Base-by-base conservation (phyloP, 2,797 vertebrate genomes). In the Chelonia mydas region DNA sequence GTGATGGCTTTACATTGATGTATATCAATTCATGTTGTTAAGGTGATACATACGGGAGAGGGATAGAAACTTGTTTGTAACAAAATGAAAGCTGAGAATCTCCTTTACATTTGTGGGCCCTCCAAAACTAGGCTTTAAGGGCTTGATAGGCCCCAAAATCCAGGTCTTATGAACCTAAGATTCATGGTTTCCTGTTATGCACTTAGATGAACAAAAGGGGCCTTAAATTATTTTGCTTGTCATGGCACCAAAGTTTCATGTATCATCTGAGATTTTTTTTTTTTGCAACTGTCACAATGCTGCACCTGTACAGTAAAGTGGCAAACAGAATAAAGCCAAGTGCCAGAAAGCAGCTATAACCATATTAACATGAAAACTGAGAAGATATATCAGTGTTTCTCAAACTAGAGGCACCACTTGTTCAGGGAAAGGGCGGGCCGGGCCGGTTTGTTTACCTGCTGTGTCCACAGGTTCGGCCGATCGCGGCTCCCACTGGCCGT, bases 151-250 rank as follows among this genome's bases (percentile, higher is more conserved):
- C 84, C 72, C 94, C 54, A 87, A 94, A 93, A 96, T 87, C 86
- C 74, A 86, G 81, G 37, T 82, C 84, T 91, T 93, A 91, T 47
- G 92, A 95, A 84, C 83, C 19, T 23, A 76, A 11, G 25, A 31
- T 59, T 53, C 21, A 19, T 68, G 47, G 31, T 68, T 96, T 95
- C 90, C 90, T 96, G 59, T 80, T 95, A 86, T 3, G 50, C 47
- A 78, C 88, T 92, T 91, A 80, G 87, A 90, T 92, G 95, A 90
- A 59, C 72, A 79, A 27, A 25, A 41, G 87, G 81, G 91, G 88
- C 86, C 96, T 96, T 90, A 81, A 95, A 94, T 87, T 83, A 61
- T 90, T 96, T 96, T 96, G 25, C 84, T 88, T 92, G 93, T 92
- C 94, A 94, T 79, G 88, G 49, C 81, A 94, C 77, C 61, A 94